Percentiles rank a stretch among this genome's conserved stretches.
phyloP scores from a whole-genome alignment of 2,113 vertebrate species.

The Pampusana beccarii region DNA sequence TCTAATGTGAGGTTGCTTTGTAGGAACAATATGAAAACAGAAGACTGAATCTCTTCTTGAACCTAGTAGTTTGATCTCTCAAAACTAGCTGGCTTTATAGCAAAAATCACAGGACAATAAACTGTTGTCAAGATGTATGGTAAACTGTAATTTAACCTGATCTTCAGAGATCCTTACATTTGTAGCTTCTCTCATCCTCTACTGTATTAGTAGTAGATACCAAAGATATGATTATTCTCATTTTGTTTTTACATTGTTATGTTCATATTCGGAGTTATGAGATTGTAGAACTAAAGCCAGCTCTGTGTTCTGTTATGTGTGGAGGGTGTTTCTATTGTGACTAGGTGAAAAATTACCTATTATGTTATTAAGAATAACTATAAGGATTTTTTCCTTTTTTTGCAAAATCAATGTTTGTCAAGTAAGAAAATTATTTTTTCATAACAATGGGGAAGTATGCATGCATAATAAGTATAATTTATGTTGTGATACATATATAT shows the following conservation, averaged over 20 bases:
- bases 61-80: neutral
- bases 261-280: neutral
- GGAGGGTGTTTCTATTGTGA: neutral
- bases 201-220: neutral
- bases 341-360: neutral
- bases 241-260: neutral
- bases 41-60: neutral
- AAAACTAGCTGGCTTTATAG: neutral
- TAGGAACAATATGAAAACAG: neutral
- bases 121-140: neutral
- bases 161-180: neutral
- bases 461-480: neutral
- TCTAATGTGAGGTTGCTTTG: rapidly evolving
- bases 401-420: neutral
- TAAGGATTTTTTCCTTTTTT: neutral
- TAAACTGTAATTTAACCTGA: neutral
- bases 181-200: neutral
- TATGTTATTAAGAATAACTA: neutral
- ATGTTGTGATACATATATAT: neutral
- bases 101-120: neutral
- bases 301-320: neutral
- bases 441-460: neutral
- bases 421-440: neutral
- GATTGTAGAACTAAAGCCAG: neutral
- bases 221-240: neutral